phyloP scores from a whole-genome alignment of 1,140 invertebrate species.

The Bactericera cockerelli region DNA sequence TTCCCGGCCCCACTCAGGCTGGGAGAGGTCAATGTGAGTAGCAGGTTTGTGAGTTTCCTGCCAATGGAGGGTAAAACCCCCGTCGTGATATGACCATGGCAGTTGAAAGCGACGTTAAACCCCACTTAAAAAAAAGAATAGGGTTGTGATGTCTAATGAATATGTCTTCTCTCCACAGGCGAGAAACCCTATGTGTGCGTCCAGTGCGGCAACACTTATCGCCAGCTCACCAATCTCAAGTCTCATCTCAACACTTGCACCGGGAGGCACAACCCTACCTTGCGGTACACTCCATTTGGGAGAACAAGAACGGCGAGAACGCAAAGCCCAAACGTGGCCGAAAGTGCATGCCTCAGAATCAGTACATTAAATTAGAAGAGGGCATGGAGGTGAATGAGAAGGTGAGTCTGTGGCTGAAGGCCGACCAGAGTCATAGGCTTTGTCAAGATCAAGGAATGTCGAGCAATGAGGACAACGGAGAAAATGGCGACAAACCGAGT shows the following conservation, averaged over 20 bases:
- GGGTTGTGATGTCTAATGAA: no score
- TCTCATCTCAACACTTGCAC: conserved; percentile 6
- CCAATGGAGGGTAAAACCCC: no score
- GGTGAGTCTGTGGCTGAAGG: neutral
- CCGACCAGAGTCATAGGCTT: no score
- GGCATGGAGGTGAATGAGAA: neutral
- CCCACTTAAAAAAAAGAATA: no score
- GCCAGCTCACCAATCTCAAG: neutral
- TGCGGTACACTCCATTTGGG: neutral
- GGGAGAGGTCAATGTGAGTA: no score
- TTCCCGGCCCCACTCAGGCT: no score
- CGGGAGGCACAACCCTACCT: neutral
- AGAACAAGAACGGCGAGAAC: neutral
- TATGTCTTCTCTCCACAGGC: no score
- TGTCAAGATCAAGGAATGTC: no score
- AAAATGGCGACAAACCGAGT: neutral
- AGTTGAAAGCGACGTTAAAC: no score
- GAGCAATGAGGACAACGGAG: no score
- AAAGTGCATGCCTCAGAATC: neutral
- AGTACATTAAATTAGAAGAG: conserved; percentile 5
- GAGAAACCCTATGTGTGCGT: conserved; percentile 1
- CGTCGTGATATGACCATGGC: no score
- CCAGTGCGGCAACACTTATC: neutral
- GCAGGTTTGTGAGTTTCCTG: no score
- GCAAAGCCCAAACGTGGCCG: neutral